Percentiles rank a stretch among this genome's conserved stretches.
These are phyloP conservation scores for Dreissena polymorpha DNA, from an alignment of 1,140 invertebrate species.

Conservation along the genomic window DNA sequence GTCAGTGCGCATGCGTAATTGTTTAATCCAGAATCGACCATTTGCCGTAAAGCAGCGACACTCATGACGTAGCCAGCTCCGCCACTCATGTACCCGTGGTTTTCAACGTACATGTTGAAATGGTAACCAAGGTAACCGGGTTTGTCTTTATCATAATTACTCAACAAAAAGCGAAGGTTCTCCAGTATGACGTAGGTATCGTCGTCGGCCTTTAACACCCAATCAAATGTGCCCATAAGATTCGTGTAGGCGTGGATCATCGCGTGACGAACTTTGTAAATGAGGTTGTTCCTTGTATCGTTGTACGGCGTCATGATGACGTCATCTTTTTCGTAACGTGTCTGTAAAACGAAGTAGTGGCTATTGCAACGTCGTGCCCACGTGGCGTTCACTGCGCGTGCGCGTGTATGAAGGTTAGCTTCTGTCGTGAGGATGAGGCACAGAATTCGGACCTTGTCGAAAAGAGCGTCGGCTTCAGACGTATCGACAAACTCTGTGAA, in stretches of 20 bases:
- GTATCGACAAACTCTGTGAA: neutral
- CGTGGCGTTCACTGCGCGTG: too few relatives aligned
- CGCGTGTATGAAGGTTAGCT: too few relatives aligned
- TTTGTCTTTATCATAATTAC: too few relatives aligned
- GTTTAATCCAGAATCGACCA: conserved; percentile 80
- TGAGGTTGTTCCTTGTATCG: conserved; percentile 22
- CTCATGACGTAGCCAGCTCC: conserved; percentile 97
- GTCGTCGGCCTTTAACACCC: conserved; percentile 67
- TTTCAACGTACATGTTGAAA: too few relatives aligned
- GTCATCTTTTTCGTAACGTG: neutral
- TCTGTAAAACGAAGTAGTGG: conserved; percentile 18
- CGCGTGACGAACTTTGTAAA: conserved; percentile 68
- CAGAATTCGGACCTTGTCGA: neutral
- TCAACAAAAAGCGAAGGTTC: conserved; percentile 74
- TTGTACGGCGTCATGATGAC: conserved; percentile 1
- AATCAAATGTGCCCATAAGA: too few relatives aligned
- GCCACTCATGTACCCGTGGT: too few relatives aligned
- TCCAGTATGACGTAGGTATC: conserved; percentile 88
- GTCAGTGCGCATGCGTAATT: conserved; percentile 81
- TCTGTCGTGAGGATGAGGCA: too few relatives aligned
- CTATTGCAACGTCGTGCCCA: too few relatives aligned
- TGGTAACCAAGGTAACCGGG: too few relatives aligned
- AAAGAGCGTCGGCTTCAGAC: neutral
- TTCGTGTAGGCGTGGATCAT: conserved; percentile 84
- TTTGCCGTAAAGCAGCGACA: conserved; percentile 50